Evolutionary conservation across 2,113 vertebrate genomes (phyloP).

Genomic region (Ceyx cyanopectus): DNA sequence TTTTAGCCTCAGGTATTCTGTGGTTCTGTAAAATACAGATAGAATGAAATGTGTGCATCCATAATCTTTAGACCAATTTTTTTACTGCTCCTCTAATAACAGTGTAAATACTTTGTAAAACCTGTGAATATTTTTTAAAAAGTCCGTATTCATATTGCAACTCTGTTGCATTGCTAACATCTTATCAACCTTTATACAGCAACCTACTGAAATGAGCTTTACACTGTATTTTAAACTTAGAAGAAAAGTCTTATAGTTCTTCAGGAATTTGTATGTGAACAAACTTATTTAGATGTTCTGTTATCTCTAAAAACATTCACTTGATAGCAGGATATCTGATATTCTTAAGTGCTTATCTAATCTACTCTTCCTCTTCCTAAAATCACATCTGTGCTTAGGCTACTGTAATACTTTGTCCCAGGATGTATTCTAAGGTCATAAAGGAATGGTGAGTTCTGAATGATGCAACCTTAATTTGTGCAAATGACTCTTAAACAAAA

Average conservation of each 20-base stretch:
- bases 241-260: background rate
- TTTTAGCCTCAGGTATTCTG: background rate
- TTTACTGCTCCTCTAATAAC: background rate
- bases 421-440: conserved; percentile 23
- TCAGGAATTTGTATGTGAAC: background rate
- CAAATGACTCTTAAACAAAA: background rate
- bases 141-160: background rate
- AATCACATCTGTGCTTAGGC: conserved; percentile 48
- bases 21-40: background rate
- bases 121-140: background rate
- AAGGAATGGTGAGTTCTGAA: background rate
- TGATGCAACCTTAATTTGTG: background rate
- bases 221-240: background rate
- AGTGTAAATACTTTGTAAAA: background rate
- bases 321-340: conserved; percentile 58
- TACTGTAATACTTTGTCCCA: conserved; percentile 45
- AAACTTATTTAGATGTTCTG: conserved; percentile 20
- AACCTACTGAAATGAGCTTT: background rate
- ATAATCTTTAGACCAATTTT: background rate
- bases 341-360: conserved; percentile 63
- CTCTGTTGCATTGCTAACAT: background rate
- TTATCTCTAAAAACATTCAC: conserved; percentile 62
- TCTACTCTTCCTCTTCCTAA: conserved; percentile 66
- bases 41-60: background rate
- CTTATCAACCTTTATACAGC: background rate